Percentiles rank a stretch among this genome's conserved stretches.
Evolutionary conservation across 1,140 invertebrate species (phyloP).

Genomic region (Ceratosolen fusciceps): DNA sequence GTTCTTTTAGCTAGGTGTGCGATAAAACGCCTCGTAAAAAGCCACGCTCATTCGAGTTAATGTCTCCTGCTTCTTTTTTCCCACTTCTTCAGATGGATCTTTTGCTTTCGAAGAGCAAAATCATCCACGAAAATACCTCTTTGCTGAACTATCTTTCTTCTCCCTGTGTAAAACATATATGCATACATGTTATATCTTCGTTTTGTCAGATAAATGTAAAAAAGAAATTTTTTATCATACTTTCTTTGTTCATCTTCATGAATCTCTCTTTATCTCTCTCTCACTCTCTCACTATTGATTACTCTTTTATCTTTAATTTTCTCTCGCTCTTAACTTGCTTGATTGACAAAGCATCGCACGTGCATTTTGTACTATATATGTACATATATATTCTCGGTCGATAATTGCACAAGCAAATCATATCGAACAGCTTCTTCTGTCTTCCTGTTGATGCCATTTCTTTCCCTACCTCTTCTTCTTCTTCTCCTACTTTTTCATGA

Average conservation of each 20-base stretch:
- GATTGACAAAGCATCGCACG: slow-evolving; percentile 46
- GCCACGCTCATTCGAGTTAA: background rate
- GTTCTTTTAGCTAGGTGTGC: slow-evolving; percentile 38
- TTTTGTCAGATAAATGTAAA: background rate
- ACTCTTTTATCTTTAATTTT: no score
- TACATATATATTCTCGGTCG: background rate
- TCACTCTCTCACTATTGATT: background rate
- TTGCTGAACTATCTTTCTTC: background rate
- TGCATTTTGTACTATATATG: background rate
- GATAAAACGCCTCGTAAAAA: slow-evolving; percentile 50
- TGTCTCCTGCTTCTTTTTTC: background rate
- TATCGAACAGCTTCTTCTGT: slow-evolving; percentile 1
- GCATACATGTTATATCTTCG: slow-evolving; percentile 1
- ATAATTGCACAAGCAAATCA: slow-evolving; percentile 36
- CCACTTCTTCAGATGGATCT: background rate
- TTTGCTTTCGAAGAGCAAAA: slow-evolving; percentile 13
- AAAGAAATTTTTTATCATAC: background rate
- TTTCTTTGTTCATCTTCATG: background rate
- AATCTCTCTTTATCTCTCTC: slow-evolving; percentile 5
- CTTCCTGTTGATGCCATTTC: background rate
- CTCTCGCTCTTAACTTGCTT: background rate
- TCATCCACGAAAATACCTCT: slow-evolving; percentile 32
- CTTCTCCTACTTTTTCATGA: background rate
- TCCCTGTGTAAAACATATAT: background rate
- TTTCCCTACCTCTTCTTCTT: background rate